These are phyloP conservation scores for Stomatorhinus walkeri DNA, from an alignment of 2,797 vertebrate genomes.

Conservation along the genomic window DNA sequence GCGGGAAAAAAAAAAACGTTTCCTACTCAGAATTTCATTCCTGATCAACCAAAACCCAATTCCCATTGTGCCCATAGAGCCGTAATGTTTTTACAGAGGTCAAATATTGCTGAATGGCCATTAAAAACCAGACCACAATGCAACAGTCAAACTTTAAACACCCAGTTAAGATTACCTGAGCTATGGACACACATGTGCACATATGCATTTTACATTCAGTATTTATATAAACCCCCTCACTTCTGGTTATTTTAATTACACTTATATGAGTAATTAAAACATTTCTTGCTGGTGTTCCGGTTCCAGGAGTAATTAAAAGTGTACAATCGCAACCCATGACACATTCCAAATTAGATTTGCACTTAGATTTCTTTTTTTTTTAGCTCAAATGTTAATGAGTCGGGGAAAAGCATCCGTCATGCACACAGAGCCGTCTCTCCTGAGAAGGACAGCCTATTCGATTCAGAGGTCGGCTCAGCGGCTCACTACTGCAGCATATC, in stretches of 20 bases:
- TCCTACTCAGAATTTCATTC: background rate
- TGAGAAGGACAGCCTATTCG: constrained; percentile 12
- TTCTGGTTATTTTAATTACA: constrained; percentile 22
- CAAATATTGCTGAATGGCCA: background rate
- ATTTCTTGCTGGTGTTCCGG: background rate
- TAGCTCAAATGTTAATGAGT: constrained; percentile 28
- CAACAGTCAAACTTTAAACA: background rate
- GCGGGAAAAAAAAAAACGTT: background rate
- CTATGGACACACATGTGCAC: background rate
- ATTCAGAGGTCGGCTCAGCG: constrained; percentile 17
- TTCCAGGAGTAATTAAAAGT: background rate
- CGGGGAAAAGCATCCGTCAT: constrained; percentile 32
- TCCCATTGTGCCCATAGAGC: background rate
- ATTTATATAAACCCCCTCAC: background rate
- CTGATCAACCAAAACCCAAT: background rate
- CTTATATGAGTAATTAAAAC: constrained; percentile 25
- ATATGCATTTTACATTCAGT: background rate
- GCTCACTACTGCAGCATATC: constrained; percentile 11
- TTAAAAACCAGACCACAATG: background rate
- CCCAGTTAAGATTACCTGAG: background rate
- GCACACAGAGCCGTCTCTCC: constrained; percentile 13
- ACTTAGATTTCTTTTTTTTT: background rate
- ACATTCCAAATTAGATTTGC: constrained; percentile 7
- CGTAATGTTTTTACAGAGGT: background rate
- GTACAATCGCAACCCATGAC: background rate